Conservation (phyloP, 1,140 invertebrate genomes). For the Portunus trituberculatus region DNA sequence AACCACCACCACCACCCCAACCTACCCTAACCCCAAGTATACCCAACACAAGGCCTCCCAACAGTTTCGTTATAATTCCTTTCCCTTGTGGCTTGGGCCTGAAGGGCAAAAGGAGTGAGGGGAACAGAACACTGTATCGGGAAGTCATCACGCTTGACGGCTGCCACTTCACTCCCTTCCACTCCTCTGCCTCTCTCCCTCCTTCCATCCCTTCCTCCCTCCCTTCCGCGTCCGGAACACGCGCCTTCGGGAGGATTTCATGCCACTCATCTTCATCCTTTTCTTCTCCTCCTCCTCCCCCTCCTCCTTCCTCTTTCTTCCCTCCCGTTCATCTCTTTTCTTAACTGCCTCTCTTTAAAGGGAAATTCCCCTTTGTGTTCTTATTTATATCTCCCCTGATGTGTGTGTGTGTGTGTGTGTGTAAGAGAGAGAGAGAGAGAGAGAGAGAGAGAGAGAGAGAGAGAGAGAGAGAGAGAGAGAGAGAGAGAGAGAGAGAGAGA, state of each 20-base stretch:
- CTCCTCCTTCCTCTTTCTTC: not conserved
- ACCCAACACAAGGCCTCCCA: not conserved
- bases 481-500: not conserved
- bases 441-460: slow-evolving; percentile 20
- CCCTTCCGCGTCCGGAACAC: not conserved
- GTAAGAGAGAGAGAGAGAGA: not conserved
- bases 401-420: not conserved
- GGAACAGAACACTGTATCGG: not conserved
- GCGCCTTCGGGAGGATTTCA: not conserved
- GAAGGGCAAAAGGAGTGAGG: slow-evolving; percentile 5
- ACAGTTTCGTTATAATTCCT: not conserved
- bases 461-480: slow-evolving; percentile 20
- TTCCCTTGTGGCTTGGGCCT: not conserved
- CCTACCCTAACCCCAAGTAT: not conserved
- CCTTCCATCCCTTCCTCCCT: not conserved
- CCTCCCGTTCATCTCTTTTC: too few relatives aligned
- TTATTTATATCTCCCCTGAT: too few relatives aligned
- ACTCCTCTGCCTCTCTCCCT: not conserved
- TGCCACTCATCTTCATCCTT: not conserved
- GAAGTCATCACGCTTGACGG: not conserved
- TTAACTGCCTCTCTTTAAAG: not conserved
- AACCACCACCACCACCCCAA: not conserved
- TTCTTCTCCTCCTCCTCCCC: not conserved
- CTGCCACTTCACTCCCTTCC: not conserved
- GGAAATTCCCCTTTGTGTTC: not conserved